Conservation (phyloP, 1,140 invertebrate genomes). For the Akabosia matsudoensis region DNA sequence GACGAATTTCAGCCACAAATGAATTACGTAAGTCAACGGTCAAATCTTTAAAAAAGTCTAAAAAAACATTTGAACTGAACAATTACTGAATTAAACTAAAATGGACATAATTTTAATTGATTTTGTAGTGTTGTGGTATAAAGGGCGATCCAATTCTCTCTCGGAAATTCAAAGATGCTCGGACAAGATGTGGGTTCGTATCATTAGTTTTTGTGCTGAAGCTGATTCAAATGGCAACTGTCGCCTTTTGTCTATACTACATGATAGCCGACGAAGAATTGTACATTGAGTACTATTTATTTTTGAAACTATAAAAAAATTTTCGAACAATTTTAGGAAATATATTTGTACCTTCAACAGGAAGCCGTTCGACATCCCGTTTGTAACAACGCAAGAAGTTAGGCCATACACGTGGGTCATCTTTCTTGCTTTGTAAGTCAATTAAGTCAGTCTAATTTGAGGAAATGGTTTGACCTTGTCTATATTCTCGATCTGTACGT, state of each 20-base stretch:
- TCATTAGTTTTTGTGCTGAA: conserved; percentile 28
- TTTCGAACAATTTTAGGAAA: not conserved
- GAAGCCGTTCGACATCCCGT: conserved; percentile 2
- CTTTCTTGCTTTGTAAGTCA: conserved; percentile 32
- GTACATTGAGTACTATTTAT: not conserved
- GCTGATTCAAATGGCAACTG: conserved; percentile 11
- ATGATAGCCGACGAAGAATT: conserved; percentile 18
- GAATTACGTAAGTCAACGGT: conserved; percentile 28
- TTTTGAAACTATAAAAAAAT: not conserved
- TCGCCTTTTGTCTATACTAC: conserved; percentile 7
- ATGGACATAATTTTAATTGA: not conserved
- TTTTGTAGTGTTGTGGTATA: conserved; percentile 35
- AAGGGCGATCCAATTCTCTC: conserved; percentile 24
- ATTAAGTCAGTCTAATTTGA: not conserved
- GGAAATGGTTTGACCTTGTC: too few species aligned
- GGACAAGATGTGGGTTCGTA: conserved; percentile 26
- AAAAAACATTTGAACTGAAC: not conserved
- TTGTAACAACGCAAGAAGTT: conserved; percentile 11
- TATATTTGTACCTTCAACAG: conserved; percentile 23
- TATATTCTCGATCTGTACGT: too few species aligned
- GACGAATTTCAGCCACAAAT: conserved; percentile 28
- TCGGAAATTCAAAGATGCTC: conserved; percentile 19
- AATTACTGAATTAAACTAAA: not conserved
- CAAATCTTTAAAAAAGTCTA: not conserved
- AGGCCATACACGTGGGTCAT: conserved; percentile 31